These are phyloP conservation scores for Ceriagrion tenellum DNA, from an alignment of 2,888 invertebrate species.

Conservation along the genomic window DNA sequence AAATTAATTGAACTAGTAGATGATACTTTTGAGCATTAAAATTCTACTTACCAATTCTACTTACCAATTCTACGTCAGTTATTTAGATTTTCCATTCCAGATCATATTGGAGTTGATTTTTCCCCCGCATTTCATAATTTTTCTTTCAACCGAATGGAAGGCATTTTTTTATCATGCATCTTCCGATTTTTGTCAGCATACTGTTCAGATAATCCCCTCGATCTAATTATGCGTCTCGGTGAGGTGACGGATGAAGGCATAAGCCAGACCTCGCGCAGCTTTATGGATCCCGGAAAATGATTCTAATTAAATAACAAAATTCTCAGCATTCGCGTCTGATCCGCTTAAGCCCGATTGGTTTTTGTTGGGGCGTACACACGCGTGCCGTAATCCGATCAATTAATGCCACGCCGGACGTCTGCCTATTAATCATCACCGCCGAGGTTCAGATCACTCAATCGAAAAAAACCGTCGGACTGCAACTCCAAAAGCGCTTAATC, in stretches of 20 bases:
- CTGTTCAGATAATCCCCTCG: background rate
- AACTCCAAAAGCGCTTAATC: background rate
- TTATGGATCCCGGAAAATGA: background rate
- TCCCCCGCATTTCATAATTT: no score
- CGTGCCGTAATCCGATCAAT: background rate
- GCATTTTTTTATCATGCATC: background rate
- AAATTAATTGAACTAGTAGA: no score
- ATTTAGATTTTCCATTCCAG: no score
- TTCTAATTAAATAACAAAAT: background rate
- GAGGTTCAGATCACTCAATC: background rate
- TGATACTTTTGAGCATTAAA: no score
- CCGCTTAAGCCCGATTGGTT: background rate
- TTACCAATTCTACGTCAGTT: no score
- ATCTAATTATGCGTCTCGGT: background rate
- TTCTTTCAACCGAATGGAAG: no score
- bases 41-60: no score
- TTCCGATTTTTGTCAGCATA: background rate
- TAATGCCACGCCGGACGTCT: background rate
- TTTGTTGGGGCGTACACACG: background rate
- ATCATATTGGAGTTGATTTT: no score
- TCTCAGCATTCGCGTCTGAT: background rate
- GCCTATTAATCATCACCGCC: conserved; percentile 1
- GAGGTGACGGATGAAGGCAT: background rate
- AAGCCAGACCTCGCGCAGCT: background rate
- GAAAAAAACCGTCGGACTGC: background rate